These are phyloP conservation scores for Diorhabda sublineata DNA, from an alignment of 1,140 invertebrate species.

Conservation along the genomic window DNA sequence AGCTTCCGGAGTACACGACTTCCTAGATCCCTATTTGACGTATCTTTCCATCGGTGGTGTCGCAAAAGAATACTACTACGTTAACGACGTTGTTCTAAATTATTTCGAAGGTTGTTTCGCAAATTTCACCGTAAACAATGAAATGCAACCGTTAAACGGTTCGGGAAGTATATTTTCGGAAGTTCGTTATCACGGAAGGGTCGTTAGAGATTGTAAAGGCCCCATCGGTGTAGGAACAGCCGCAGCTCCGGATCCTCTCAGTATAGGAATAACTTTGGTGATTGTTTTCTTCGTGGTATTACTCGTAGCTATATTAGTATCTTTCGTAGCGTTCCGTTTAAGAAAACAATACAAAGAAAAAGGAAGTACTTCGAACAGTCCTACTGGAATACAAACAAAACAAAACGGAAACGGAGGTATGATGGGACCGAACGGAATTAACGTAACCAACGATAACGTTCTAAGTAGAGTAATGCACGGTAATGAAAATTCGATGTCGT, in stretches of 20 bases:
- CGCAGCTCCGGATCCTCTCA: constrained; percentile 77
- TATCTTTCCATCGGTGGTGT: constrained; percentile 72
- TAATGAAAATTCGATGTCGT: constrained; percentile 56
- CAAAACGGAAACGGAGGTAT: constrained; percentile 59
- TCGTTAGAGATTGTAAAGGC: constrained; percentile 63
- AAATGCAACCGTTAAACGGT: constrained; percentile 84
- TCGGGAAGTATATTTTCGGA: constrained; percentile 75
- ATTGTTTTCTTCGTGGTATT: constrained; percentile 91
- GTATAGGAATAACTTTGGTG: constrained; percentile 86
- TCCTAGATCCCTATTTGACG: constrained; percentile 84
- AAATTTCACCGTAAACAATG: constrained; percentile 84
- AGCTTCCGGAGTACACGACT: constrained; percentile 79
- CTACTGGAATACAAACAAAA: constrained; percentile 58
- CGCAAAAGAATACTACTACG: constrained; percentile 53
- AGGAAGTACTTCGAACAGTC: constrained; percentile 55
- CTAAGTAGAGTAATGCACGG: constrained; percentile 54
- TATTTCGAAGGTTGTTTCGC: constrained; percentile 85
- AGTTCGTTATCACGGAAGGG: constrained; percentile 63
- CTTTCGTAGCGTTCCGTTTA: constrained; percentile 83
- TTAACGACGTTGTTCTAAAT: constrained; percentile 50
- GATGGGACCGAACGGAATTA: constrained; percentile 54
- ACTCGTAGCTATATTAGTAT: constrained; percentile 80
- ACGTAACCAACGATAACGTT: constrained; percentile 53
- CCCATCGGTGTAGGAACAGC: constrained; percentile 68
- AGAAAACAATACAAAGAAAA: constrained; percentile 82